Evolutionary conservation across 2,888 invertebrate genomes (phyloP).

Genomic region (Synergus umbraculus): DNA sequence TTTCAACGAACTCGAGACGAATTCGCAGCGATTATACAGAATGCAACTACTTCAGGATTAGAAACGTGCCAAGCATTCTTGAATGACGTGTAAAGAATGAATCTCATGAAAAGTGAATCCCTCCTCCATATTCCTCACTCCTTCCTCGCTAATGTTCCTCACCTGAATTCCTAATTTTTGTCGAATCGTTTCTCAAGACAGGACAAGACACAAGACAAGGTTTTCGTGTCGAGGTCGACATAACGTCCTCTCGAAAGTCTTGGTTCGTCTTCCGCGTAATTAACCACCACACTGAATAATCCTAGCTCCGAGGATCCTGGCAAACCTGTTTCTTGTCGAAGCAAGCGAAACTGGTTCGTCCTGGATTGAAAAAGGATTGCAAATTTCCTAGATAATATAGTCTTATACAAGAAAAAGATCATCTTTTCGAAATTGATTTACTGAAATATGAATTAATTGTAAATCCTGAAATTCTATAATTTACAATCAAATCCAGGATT

Average conservation of each 20-base stretch:
- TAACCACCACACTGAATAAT: slow-evolving; percentile 34
- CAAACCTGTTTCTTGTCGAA: slow-evolving; percentile 26
- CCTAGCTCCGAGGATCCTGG: slow-evolving; percentile 33
- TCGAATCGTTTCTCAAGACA: background rate
- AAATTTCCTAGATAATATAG: background rate
- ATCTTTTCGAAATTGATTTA: background rate
- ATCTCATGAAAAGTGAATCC: slow-evolving; percentile 29
- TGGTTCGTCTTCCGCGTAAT: slow-evolving; percentile 37
- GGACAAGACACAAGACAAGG: slow-evolving; percentile 22
- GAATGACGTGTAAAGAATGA: background rate
- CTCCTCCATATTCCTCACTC: background rate
- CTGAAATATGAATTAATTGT: too few species aligned
- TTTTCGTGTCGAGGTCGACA: slow-evolving; percentile 29
- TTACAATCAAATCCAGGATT: background rate
- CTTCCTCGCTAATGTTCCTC: background rate
- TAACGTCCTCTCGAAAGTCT: slow-evolving; percentile 13
- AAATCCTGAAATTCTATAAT: background rate
- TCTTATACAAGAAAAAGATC: background rate
- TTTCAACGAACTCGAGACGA: background rate
- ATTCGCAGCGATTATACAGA: background rate
- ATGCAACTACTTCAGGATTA: slow-evolving; percentile 7
- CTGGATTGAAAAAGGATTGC: slow-evolving; percentile 7
- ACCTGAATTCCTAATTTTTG: background rate
- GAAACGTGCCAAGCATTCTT: slow-evolving; percentile 25
- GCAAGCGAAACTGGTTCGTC: slow-evolving; percentile 18